Percentiles rank a stretch among this genome's conserved stretches.
These are phyloP conservation scores for Leucophenga varia DNA, from an alignment of 1,140 invertebrate genomes.

Conservation along the genomic window DNA sequence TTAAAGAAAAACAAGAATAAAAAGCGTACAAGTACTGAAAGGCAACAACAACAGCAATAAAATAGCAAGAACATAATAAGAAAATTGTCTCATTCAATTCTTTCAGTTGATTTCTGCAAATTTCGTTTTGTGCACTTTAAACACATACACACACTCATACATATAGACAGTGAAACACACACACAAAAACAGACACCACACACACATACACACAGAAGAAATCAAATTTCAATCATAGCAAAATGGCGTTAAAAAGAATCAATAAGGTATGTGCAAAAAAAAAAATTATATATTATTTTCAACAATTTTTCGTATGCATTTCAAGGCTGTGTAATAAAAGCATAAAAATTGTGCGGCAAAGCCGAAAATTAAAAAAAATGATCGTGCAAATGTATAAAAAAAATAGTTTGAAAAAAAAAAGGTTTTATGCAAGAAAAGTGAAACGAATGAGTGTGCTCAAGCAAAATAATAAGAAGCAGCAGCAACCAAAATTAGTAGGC, in stretches of 20 bases:
- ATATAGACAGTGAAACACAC: constrained; percentile 1
- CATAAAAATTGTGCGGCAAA: neutral
- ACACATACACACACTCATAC: constrained; percentile 6
- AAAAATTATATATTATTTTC: no score
- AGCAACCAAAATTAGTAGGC: no score
- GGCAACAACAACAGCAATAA: no score
- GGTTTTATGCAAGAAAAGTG: constrained; percentile 57
- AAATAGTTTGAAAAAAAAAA: constrained; percentile 43
- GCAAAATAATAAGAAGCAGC: constrained; percentile 51
- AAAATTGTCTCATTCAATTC: no score
- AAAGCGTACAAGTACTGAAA: no score
- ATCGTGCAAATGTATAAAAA: constrained; percentile 19
- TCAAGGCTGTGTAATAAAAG: constrained; percentile 12
- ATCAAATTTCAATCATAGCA: constrained; percentile 55
- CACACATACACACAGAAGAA: constrained; percentile 45
- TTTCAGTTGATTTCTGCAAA: neutral
- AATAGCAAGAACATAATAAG: no score
- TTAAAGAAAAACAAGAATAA: no score
- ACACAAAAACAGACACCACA: constrained; percentile 36
- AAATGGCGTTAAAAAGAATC: constrained; percentile 95
- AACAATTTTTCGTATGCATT: constrained; percentile 22
- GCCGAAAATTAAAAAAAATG: constrained; percentile 10
- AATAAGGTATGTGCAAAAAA: constrained; percentile 79
- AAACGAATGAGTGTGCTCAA: constrained; percentile 58
- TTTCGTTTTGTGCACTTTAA: constrained; percentile 6